Conservation (phyloP, 2,113 vertebrate genomes). For the Globicephala melas region DNA sequence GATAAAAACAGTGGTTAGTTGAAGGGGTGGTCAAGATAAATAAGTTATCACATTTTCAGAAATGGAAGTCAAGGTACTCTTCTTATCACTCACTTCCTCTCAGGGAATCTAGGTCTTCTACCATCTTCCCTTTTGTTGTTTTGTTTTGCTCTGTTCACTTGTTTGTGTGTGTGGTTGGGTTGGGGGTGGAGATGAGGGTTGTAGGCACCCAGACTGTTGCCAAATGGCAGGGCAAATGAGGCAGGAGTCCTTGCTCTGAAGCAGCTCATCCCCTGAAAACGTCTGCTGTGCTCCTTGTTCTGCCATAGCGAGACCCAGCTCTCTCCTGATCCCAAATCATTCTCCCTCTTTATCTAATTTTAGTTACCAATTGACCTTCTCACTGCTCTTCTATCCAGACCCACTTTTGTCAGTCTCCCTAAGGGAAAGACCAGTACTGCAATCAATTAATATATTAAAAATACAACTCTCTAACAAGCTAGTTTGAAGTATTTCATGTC, state of each 20-base stretch:
- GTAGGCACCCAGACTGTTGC: neutral
- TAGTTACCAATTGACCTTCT: constrained; percentile 9
- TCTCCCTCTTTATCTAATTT: neutral
- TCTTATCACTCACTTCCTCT: neutral
- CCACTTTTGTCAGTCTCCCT: neutral
- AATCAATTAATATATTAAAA: neutral
- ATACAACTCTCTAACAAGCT: neutral
- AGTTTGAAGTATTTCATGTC: neutral
- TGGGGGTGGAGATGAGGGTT: fast-evolving
- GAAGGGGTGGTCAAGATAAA: neutral
- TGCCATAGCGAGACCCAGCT: neutral
- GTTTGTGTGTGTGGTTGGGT: neutral
- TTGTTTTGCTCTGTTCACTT: neutral
- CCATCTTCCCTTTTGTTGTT: fast-evolving
- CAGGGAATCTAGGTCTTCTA: neutral
- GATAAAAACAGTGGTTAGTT: neutral
- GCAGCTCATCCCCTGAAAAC: neutral
- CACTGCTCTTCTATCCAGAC: neutral
- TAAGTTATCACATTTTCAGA: neutral
- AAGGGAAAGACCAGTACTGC: neutral
- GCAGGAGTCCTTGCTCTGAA: neutral
- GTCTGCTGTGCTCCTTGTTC: neutral
- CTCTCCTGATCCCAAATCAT: neutral
- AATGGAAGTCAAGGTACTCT: neutral
- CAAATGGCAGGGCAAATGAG: neutral